Base-by-base conservation (phyloP, 2,113 vertebrate species). In the Tupaia chinensis region DNA sequence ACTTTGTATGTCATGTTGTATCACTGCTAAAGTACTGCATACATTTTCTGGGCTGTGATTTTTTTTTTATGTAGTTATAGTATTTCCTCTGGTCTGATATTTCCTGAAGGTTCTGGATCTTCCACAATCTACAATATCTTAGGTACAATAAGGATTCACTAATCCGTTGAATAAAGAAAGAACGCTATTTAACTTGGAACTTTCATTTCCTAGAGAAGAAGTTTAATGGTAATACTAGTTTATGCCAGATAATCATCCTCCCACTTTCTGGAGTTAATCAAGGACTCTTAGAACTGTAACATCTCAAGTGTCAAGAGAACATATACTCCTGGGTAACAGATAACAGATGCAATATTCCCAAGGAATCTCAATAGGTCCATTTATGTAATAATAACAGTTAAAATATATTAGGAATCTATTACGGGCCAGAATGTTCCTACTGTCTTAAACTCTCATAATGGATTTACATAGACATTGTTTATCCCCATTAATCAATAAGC, bases 131-230 rank as follows among this genome's bases (percentile, higher is more conserved):
- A 87, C n/a, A 88, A 63, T 56, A 53, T 22, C 56, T 86, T 92
- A 65, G 29, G 25, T 77, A 68, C 19, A 94, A 61, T 61, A 92
- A 70, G 27, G 22, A 83, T 15, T 78, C 66, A 68, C 22, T 79
- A 81, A 91, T 68, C 86, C 77, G 27, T 6, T 85, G 34, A 89
- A 32, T 53, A 10, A 92, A 86, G 12, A 81, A 96, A 95, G 85
- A 54, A 74, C 34, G 74, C 20, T 73, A 74, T 66, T 95, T 84
- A 89, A 78, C 17, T 89, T 92, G 63, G 32, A 58, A 12, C 16
- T 73, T 94, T 44, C 58, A 89, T 87, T 80, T 94, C 61, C 34
- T 70, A 17, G 58, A 82, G 14, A 92, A 97, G 20, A 80, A 9
- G 1, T 89, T 72, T 94, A 86, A 74, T 61, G 27, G 88, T 53